Evolutionary conservation across 2,113 vertebrate species (phyloP), one percentile per base, ranked within the genome.

Genomic region (Copsychus sechellarum): DNA sequence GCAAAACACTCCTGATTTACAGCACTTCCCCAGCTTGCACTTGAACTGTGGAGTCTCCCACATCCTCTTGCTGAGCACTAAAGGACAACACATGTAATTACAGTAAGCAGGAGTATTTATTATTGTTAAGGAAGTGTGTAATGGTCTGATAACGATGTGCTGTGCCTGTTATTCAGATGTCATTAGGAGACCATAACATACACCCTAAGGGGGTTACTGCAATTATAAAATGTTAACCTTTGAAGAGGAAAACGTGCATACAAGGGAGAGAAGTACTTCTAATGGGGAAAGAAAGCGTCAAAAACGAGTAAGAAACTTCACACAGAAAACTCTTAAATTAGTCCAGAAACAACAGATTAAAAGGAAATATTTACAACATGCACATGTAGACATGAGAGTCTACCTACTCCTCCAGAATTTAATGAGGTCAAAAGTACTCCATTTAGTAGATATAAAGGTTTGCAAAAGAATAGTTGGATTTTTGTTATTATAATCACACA

Each of bases 191-290:
- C 28, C 0, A 0, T n/a, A 85, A 92, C 8, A 29, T n/a, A 56
- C 60, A 86, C 67, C 94, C 82, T 64, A 95, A 92, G 95, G 92
- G 90, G 67, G 57, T n/a, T 40, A 56, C 76, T 34, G 51, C 51
- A 92, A 96, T 88, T 92, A 93, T n/a, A 57, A 92, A 96, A 88
- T 48, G 76, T 88, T 94, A 94, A 83, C 85, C 70, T 94, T 81
- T 60, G 38, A 76, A 66, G 56, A 43, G 38, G 51, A 95, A 90
- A 86, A 70, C 29, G 36, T 3, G 47, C 67, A 47, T 67, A 43
- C 38, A 14, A 40, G 54, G 74, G 48, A 73, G 16, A 82, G 50
- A 90, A 51, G 47, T 4, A 42, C 25, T 85, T 65, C 31, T 81
- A 53, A 72, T 12, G 11, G 53, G 43, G 47, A 67, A 54, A 28